Evolutionary conservation across 2,888 invertebrate species (phyloP), one percentile per base, ranked within the genome.

Genomic region (Nasonovia ribisnigri): DNA sequence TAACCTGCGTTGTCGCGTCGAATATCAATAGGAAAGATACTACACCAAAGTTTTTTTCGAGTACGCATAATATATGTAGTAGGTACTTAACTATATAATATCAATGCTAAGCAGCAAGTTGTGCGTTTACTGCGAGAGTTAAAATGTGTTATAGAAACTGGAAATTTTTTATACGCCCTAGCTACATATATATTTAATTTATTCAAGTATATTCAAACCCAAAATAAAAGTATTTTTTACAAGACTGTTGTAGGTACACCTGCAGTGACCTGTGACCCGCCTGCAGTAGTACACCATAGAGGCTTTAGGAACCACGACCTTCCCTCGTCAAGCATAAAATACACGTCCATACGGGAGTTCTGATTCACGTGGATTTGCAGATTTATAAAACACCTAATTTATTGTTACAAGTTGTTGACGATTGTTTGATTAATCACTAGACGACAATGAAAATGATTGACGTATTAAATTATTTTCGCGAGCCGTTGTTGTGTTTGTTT

Each of bases 201-300:
- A 54, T n/a, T 67, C 3, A 67, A 67, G 67, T 13, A 67, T n/a
- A 54, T 54, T n/a, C 13, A 1, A 67, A n/a, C 4, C 13, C n/a
- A 67, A 67, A n/a, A 67, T 67, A n/a, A 67, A 67, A n/a, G n/a
- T 67, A n/a, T 67, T n/a, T n/a, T n/a, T 67, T 67, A 67, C 29
- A 29, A 60, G 11, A 29, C 29, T 60, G 4, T 67, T 13, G n/a
- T 67, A 67, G n/a, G 67, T 20, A 77, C 20, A 36, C 67, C 16
- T 26, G 57, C 57, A 60, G 13, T 60, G 29, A 60, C 29, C 11
- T 60, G 29, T 60, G 60, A 29, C 11, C 29, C 26, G 29, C 24
- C 54, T n/a, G 4, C 1, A 13, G 4, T 20, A 36, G n/a, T 77
- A 77, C 5, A 77, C n/a, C 36, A 2, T 10, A 6, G 16, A n/a